Percentiles rank a stretch among this genome's conserved stretches.
Conservation (phyloP, 2,113 vertebrate genomes). For the Brachirus orientalis region DNA sequence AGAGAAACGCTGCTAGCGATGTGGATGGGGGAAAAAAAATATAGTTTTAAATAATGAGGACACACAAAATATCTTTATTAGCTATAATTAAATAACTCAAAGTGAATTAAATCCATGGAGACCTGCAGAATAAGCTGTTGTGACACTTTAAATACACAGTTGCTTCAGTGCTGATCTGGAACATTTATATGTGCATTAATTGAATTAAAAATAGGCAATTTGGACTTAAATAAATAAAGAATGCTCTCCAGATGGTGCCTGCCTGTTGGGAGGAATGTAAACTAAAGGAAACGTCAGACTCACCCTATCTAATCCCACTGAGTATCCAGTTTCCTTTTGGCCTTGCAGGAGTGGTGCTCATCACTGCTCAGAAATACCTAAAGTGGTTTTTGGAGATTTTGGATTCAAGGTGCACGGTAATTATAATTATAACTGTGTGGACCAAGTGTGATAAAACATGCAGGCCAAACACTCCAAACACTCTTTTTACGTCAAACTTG, state of each 20-base stretch:
- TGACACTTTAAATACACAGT: neutral
- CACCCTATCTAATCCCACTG: slow-evolving; percentile 56
- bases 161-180: too few relatives aligned
- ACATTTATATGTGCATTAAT: too few relatives aligned
- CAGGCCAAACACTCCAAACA: slow-evolving; percentile 27
- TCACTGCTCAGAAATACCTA: slow-evolving; percentile 68
- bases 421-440: slow-evolving; percentile 26
- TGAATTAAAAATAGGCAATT: slow-evolving; percentile 3
- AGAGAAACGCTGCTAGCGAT: too few relatives aligned
- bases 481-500: slow-evolving; percentile 47
- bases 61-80: too few relatives aligned
- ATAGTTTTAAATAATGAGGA: neutral
- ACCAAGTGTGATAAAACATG: slow-evolving; percentile 47
- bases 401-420: slow-evolving; percentile 47
- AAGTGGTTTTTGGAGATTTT: slow-evolving; percentile 40
- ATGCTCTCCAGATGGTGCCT: slow-evolving; percentile 13
- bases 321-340: slow-evolving; percentile 75
- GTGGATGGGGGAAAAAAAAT: too few relatives aligned
- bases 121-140: too few relatives aligned
- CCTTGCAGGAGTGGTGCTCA: slow-evolving; percentile 76
- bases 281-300: slow-evolving; percentile 81
- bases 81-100: too few relatives aligned
- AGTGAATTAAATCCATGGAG: too few relatives aligned
- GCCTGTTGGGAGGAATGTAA: slow-evolving; percentile 29
- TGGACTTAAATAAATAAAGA: slow-evolving; percentile 6